Evolutionary conservation across 2,888 invertebrate species (phyloP).

Genomic region (Colletes collaris): DNA sequence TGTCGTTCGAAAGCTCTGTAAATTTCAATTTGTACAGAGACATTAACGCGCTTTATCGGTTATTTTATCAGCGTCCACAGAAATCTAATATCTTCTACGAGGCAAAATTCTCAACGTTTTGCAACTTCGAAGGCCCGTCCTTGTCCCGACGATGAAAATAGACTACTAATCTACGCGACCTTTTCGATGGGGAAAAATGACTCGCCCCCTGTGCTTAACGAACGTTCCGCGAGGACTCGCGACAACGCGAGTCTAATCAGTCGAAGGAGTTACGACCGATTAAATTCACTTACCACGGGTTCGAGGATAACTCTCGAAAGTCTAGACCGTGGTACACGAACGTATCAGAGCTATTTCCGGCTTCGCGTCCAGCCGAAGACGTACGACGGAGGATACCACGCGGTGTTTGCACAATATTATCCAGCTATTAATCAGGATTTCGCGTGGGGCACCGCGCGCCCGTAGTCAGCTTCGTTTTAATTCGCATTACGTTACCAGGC

Average conservation of each 20-base stretch:
- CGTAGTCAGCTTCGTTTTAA: slow-evolving; percentile 53
- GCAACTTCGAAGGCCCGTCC: no score
- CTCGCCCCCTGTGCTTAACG: no score
- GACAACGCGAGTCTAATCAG: slow-evolving; percentile 8
- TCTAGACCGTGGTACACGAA: slow-evolving; percentile 5
- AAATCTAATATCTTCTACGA: no score
- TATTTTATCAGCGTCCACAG: slow-evolving; percentile 3
- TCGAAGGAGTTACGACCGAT: slow-evolving; percentile 47
- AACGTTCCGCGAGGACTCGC: neutral
- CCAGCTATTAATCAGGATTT: slow-evolving; percentile 80
- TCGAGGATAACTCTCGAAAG: slow-evolving; percentile 48
- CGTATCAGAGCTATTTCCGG: slow-evolving; percentile 63
- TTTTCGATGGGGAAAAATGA: no score
- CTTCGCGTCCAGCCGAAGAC: slow-evolving; percentile 63
- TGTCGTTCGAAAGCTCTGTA: neutral
- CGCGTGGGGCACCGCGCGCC: slow-evolving; percentile 26
- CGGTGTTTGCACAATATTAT: slow-evolving; percentile 78
- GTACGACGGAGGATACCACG: slow-evolving; percentile 68
- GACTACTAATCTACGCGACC: no score
- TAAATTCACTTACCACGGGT: slow-evolving; percentile 50
- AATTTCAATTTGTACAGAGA: neutral
- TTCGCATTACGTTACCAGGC: slow-evolving; percentile 59
- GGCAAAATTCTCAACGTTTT: no score
- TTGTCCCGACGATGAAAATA: no score
- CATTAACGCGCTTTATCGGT: neutral